These are phyloP conservation scores for Criorhina ranunculi DNA, from an alignment of 2,888 invertebrate species.

Conservation along the genomic window DNA sequence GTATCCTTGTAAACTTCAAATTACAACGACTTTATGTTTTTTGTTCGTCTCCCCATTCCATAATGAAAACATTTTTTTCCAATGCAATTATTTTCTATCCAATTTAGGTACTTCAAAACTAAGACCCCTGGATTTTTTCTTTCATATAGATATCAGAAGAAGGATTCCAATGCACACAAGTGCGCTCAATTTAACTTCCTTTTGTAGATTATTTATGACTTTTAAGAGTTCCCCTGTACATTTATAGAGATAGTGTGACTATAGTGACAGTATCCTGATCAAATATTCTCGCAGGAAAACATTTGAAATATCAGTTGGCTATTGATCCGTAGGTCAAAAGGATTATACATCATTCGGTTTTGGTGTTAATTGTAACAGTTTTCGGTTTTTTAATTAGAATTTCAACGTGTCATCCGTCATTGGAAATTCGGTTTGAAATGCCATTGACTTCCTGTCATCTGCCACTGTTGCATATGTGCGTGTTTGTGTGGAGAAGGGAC, in stretches of 20 bases:
- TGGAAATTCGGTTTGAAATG: constrained; percentile 33
- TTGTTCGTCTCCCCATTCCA: background rate
- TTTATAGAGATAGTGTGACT: background rate
- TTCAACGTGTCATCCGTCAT: constrained; percentile 62
- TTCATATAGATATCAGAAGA: constrained; percentile 25
- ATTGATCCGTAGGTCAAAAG: constrained; percentile 63
- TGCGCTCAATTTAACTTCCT: constrained; percentile 48
- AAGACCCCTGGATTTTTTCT: background rate
- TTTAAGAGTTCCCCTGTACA: constrained; percentile 9
- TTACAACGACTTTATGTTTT: constrained; percentile 24
- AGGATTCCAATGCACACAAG: constrained; percentile 42
- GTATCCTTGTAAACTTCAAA: constrained; percentile 45
- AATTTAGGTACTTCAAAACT: constrained; percentile 7
- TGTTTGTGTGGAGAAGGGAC: constrained; percentile 4
- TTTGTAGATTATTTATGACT: constrained; percentile 52
- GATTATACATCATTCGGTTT: constrained; percentile 62
- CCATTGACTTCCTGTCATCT: constrained; percentile 70
- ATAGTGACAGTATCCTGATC: constrained; percentile 3
- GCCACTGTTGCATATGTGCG: constrained; percentile 9
- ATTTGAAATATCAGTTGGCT: constrained; percentile 50
- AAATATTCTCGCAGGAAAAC: background rate
- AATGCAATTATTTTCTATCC: constrained; percentile 6
- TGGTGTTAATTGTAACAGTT: constrained; percentile 52
- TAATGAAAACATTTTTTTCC: constrained; percentile 1
- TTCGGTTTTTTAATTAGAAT: constrained; percentile 58